These are phyloP conservation scores for Ceratosolen solmsi DNA, from an alignment of 1,140 invertebrate genomes.

Conservation along the genomic window DNA sequence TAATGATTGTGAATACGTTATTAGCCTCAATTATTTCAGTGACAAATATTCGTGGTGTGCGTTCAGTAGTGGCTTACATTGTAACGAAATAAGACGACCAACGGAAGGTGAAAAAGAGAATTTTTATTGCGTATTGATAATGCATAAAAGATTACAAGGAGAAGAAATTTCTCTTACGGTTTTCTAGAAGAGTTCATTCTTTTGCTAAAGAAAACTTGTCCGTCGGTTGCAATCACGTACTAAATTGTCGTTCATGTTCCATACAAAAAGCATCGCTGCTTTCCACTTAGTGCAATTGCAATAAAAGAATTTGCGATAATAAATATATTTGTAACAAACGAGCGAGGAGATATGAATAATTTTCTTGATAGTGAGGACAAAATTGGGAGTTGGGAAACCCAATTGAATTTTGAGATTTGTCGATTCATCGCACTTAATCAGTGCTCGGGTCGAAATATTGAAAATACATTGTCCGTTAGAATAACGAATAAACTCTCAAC, in stretches of 20 bases:
- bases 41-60: background rate
- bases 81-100: no score
- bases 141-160: slow-evolving; percentile 12
- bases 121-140: slow-evolving; percentile 3
- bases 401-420: no score
- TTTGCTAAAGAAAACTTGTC: slow-evolving; percentile 13
- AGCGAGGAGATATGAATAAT: no score
- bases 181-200: slow-evolving; percentile 19
- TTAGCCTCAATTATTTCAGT: background rate
- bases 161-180: slow-evolving; percentile 14
- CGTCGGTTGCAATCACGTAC: background rate
- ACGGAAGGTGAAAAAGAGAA: background rate
- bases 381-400: no score
- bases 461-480: no score
- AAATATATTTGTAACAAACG: no score
- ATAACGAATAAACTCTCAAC: no score
- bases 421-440: no score
- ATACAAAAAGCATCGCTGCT: slow-evolving; percentile 9
- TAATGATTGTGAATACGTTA: background rate
- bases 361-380: no score
- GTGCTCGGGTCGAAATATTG: no score
- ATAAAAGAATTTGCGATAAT: no score
- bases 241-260: slow-evolving; percentile 3
- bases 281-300: background rate
- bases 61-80: background rate